phyloP scores from a whole-genome alignment of 2,888 invertebrate species.

The Leptura quadrifasciata region DNA sequence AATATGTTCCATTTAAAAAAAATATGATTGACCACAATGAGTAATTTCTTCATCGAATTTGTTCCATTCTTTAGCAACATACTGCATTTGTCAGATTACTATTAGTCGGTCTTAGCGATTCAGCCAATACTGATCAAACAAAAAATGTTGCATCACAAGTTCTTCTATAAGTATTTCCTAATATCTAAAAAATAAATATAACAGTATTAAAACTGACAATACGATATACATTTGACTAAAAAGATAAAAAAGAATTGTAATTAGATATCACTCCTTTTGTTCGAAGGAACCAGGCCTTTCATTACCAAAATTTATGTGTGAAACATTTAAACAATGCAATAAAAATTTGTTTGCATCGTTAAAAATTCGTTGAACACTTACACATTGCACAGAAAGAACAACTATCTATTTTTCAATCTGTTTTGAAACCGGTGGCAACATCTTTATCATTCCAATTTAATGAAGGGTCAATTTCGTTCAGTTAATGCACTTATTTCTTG shows the following conservation, averaged over 20 bases:
- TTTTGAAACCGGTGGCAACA: too few relatives aligned
- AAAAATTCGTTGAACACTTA: background rate
- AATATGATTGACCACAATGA: too few relatives aligned
- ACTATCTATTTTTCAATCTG: too few relatives aligned
- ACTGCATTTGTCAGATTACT: too few relatives aligned
- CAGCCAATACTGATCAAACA: too few relatives aligned
- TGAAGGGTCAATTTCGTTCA: too few relatives aligned
- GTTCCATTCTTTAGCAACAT: too few relatives aligned
- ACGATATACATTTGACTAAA: background rate
- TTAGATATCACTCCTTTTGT: background rate
- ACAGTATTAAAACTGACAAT: background rate
- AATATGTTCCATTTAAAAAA: too few relatives aligned
- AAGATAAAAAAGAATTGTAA: background rate
- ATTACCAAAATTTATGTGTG: background rate
- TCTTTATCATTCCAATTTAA: too few relatives aligned
- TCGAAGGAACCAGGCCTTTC: background rate
- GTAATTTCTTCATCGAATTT: too few relatives aligned
- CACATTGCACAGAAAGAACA: background rate
- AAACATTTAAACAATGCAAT: background rate
- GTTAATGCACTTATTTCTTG: background rate
- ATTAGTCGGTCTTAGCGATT: too few relatives aligned
- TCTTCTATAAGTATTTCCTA: background rate
- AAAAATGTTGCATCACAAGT: background rate
- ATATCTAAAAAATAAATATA: background rate
- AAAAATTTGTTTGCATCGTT: background rate